These are phyloP conservation scores for Phylloscopus trochiloides DNA, from an alignment of 2,113 vertebrate species.

Conservation along the genomic window DNA sequence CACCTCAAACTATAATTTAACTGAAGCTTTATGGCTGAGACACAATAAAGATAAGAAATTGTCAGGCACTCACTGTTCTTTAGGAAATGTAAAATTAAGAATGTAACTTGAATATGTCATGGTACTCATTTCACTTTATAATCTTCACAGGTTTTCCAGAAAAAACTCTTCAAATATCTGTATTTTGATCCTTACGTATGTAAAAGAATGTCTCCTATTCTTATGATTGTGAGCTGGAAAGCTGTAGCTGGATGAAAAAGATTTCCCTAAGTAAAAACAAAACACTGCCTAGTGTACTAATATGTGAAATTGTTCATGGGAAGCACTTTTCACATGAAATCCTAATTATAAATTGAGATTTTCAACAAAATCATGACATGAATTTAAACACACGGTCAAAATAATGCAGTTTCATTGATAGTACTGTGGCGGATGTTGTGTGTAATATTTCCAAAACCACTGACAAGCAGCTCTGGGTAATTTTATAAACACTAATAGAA, in stretches of 20 bases:
- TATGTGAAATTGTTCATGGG: not conserved
- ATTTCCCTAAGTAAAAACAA: not conserved
- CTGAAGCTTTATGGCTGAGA: not conserved
- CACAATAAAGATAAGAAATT: slow-evolving; percentile 36
- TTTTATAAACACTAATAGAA: not conserved
- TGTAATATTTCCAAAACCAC: not conserved
- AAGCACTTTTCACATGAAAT: not conserved
- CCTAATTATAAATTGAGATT: not conserved
- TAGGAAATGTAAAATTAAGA: not conserved
- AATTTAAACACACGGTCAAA: not conserved
- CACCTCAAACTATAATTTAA: slow-evolving; percentile 35
- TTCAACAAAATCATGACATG: not conserved
- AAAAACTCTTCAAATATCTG: not conserved
- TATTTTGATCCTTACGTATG: not conserved
- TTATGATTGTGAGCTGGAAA: not conserved
- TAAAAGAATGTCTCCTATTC: not conserved
- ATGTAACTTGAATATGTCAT: not conserved
- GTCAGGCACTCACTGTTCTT: not conserved
- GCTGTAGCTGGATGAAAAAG: not conserved
- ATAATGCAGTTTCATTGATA: not conserved
- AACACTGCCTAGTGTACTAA: not conserved
- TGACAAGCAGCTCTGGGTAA: not conserved
- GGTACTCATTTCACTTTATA: not conserved
- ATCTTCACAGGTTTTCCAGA: not conserved
- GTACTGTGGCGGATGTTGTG: not conserved